phyloP scores from a whole-genome alignment of 2,888 invertebrate genomes.

The Synergus umbraculus region DNA sequence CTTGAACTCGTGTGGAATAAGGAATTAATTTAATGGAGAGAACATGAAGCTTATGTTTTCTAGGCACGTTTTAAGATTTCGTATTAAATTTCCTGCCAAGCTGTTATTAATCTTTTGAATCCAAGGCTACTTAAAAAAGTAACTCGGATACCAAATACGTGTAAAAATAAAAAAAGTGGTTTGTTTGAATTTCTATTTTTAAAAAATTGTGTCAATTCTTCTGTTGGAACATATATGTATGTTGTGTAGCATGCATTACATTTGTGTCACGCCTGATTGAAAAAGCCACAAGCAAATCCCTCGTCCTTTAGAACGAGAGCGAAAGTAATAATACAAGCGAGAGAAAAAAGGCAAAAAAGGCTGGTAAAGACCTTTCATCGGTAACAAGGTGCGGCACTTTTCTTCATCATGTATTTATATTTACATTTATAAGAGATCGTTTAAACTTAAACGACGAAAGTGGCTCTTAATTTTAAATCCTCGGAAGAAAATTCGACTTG shows the following conservation, averaged over 20 bases:
- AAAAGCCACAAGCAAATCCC: not conserved
- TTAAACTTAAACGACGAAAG: not conserved
- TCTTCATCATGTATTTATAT: not conserved
- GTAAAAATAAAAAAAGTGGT: not conserved
- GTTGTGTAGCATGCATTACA: not conserved
- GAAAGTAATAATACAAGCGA: not conserved
- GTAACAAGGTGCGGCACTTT: conserved; percentile 1
- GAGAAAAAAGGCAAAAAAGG: not conserved
- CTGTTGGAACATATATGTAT: not conserved
- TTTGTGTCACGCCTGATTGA: not conserved
- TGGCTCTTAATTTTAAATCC: not conserved
- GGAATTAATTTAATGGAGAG: no score
- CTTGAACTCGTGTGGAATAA: no score
- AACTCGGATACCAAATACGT: not conserved
- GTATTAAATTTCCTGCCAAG: no score
- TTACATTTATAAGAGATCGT: not conserved
- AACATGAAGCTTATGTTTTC: no score
- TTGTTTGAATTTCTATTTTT: not conserved
- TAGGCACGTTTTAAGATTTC: no score
- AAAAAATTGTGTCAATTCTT: not conserved
- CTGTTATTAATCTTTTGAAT: not conserved
- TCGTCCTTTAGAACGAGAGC: not conserved
- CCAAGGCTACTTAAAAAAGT: not conserved
- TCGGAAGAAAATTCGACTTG: not conserved
- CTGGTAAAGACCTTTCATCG: not conserved